Percentiles rank a stretch among this genome's conserved stretches.
Evolutionary conservation across 2,888 invertebrate species (phyloP).

Genomic region (Macroteleia sp.): DNA sequence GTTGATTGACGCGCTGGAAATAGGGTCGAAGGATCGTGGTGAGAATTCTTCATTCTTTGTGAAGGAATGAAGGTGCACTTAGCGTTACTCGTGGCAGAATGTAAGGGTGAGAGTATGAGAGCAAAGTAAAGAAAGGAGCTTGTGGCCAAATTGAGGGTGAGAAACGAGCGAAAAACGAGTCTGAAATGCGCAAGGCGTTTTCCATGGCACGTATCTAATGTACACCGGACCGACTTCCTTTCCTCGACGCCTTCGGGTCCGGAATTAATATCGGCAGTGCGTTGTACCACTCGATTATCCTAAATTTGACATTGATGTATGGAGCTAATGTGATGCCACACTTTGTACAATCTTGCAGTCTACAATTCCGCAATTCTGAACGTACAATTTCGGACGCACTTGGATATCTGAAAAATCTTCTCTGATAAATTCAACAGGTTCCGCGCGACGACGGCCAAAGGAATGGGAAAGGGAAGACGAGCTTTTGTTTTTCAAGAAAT

Average conservation of each 20-base stretch:
- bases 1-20: conserved; percentile 64
- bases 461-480: not conserved
- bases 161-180: conserved; percentile 65
- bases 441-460: not conserved
- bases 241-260: conserved; percentile 21
- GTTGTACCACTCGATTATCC: conserved; percentile 77
- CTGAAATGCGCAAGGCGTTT: conserved; percentile 72
- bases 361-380: too few species aligned
- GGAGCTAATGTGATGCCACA: conserved; percentile 71
- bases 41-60: conserved; percentile 60
- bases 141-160: conserved; percentile 64
- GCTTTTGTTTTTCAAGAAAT: conserved; percentile 58
- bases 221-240: conserved; percentile 43
- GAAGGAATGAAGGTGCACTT: conserved; percentile 60
- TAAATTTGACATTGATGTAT: conserved; percentile 80
- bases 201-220: conserved; percentile 70
- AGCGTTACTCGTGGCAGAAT: conserved; percentile 45
- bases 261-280: conserved; percentile 66
- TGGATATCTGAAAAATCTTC: conserved; percentile 45
- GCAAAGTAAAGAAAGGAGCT: conserved; percentile 62
- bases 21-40: conserved; percentile 66
- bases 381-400: conserved; percentile 39
- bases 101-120: conserved; percentile 48
- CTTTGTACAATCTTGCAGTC: conserved; percentile 50
- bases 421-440: conserved; percentile 64